A percentile compares a stretch with the other conserved stretches of the same genome.
These are phyloP conservation scores for Toxotes jaculatrix DNA, from an alignment of 2,113 vertebrate species.

Conservation along the genomic window DNA sequence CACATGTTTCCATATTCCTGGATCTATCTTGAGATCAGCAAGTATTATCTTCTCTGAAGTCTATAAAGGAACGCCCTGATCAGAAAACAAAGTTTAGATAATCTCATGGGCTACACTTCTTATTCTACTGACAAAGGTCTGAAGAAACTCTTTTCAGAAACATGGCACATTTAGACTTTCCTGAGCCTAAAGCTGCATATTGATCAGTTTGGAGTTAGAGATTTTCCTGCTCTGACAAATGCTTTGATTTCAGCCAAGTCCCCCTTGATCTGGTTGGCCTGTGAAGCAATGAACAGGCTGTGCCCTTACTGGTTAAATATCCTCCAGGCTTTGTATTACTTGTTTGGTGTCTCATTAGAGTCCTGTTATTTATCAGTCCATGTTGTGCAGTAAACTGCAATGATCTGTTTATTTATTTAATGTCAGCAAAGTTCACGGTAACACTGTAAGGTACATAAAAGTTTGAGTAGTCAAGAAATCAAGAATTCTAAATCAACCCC, in stretches of 20 bases:
- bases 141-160: background rate
- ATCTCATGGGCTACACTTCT: background rate
- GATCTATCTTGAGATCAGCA: background rate
- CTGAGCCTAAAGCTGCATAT: conserved; percentile 16
- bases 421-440: background rate
- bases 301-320: conserved; percentile 2
- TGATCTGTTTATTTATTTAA: background rate
- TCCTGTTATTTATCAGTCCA: background rate
- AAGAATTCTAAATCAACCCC: background rate
- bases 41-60: background rate
- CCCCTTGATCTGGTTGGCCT: conserved; percentile 4
- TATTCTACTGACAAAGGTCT: background rate
- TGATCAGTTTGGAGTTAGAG: background rate
- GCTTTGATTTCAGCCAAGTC: conserved; percentile 43
- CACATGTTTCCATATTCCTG: background rate
- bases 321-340: background rate
- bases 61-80: background rate
- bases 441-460: background rate
- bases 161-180: background rate
- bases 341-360: background rate
- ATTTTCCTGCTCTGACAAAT: background rate
- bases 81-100: background rate
- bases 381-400: background rate
- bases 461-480: too few relatives aligned
- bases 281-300: background rate